A percentile compares a stretch with the other conserved stretches of the same genome.
phyloP scores from a whole-genome alignment of 1,140 invertebrate species.

The Drosophila yakuba region DNA sequence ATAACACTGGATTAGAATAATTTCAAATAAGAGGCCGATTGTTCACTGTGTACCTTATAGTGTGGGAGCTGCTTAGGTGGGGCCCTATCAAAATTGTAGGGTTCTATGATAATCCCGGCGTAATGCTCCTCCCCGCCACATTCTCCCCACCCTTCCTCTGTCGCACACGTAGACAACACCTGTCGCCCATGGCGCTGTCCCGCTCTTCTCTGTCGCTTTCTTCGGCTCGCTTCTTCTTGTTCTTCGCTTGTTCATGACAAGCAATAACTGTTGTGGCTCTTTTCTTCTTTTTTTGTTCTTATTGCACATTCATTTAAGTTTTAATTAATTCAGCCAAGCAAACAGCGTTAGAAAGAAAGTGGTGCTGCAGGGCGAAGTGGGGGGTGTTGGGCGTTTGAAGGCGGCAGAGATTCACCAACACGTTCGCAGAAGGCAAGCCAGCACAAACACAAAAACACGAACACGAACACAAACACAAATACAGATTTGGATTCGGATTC shows the following conservation, averaged over 20 bases:
- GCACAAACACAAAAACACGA: conserved; percentile 22
- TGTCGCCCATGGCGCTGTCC: conserved; percentile 23
- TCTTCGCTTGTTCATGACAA: conserved; percentile 45
- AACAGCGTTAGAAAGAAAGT: conserved; percentile 29
- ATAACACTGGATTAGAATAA: too few species aligned
- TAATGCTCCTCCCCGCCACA: not conserved
- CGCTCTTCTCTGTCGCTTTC: not conserved
- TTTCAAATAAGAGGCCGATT: too few species aligned
- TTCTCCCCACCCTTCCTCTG: not conserved
- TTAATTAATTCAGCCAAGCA: conserved; percentile 75
- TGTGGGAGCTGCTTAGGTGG: not conserved
- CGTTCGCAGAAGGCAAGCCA: conserved; percentile 19
- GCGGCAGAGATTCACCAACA: conserved; percentile 20
- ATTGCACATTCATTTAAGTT: conserved; percentile 71
- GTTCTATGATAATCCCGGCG: conserved; percentile 16
- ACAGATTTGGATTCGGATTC: too few species aligned
- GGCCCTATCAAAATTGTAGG: conserved; percentile 14
- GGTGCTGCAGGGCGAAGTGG: not conserved
- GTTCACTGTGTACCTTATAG: not conserved
- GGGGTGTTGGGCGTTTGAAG: not conserved
- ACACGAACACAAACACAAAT: not conserved
- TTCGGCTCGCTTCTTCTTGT: conserved; percentile 13
- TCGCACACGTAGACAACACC: conserved; percentile 1
- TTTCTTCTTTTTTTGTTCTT: conserved; percentile 15
- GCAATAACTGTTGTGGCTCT: conserved; percentile 58